Percentiles rank a stretch among this genome's conserved stretches.
phyloP scores from a whole-genome alignment of 2,113 vertebrate species.

The Zingel zingel region DNA sequence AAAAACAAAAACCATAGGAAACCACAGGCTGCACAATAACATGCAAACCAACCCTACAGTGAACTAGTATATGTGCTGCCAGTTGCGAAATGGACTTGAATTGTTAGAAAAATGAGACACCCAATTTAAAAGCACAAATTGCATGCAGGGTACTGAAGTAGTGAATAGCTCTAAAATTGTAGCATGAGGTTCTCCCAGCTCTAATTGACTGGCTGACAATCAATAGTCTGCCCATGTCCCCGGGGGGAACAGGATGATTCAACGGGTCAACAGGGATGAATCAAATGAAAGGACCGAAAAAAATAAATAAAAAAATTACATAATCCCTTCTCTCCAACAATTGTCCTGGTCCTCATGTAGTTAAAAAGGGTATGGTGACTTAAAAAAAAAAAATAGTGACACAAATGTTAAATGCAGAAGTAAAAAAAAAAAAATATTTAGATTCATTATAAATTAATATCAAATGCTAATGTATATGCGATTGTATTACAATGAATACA shows the following conservation, averaged over 20 bases:
- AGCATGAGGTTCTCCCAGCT: slow-evolving; percentile 29
- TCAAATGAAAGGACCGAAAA: slow-evolving; percentile 43
- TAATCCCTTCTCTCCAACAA: slow-evolving; percentile 34
- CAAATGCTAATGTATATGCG: no score
- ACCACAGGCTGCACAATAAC: no score
- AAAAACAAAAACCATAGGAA: no score
- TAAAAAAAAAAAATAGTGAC: no score
- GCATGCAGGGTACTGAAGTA: neutral
- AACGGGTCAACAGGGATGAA: slow-evolving; percentile 59
- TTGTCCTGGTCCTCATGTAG: neutral
- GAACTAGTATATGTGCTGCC: neutral
- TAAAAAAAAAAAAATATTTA: neutral
- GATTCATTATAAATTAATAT: neutral
- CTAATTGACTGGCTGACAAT: slow-evolving; percentile 47
- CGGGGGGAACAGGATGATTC: slow-evolving; percentile 41
- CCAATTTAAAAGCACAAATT: slow-evolving; percentile 16
- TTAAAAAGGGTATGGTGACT: neutral
- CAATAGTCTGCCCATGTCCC: slow-evolving; percentile 51
- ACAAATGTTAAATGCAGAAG: neutral
- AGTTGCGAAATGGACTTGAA: no score
- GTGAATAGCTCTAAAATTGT: slow-evolving; percentile 8
- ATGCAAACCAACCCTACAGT: neutral
- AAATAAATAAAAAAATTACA: slow-evolving; percentile 38
- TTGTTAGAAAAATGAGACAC: neutral
- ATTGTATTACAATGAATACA: no score